Conservation (phyloP, 2,113 vertebrate genomes). For the Plecturocebus donacophilus region DNA sequence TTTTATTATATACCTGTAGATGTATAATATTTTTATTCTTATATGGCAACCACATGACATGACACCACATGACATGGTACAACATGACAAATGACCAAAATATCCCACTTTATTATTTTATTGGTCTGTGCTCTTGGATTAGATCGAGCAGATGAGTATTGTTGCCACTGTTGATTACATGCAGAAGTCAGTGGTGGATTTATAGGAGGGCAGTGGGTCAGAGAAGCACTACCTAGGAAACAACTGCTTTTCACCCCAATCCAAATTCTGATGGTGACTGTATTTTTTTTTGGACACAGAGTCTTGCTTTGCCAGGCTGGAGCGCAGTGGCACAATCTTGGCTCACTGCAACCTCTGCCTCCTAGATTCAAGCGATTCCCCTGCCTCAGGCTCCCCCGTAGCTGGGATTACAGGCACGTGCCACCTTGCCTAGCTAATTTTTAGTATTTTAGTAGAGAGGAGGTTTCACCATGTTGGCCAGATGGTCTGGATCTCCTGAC, state of each 20-base stretch:
- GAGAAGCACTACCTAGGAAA: neutral
- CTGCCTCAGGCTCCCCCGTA: too few relatives aligned
- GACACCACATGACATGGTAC: too few relatives aligned
- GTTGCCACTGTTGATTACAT: neutral
- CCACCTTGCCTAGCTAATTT: too few relatives aligned
- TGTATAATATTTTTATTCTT: neutral
- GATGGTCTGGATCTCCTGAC: too few relatives aligned
- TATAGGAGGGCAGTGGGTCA: neutral
- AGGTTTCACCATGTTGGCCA: too few relatives aligned
- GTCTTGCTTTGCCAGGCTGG: too few relatives aligned
- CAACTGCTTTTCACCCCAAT: neutral
- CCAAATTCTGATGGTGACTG: neutral
- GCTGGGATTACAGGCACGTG: too few relatives aligned
- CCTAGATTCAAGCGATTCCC: too few relatives aligned
- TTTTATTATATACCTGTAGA: neutral
- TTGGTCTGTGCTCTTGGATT: neutral
- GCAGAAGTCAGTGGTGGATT: neutral
- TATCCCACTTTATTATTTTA: neutral
- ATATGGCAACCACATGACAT: neutral
- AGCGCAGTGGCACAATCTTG: too few relatives aligned
- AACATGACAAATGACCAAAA: neutral
- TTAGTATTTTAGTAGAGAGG: too few relatives aligned
- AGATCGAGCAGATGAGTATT: neutral
- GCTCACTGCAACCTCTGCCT: too few relatives aligned
- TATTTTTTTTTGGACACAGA: neutral